Evolutionary conservation across 2,113 vertebrate species (phyloP).

Genomic region (Lepus americanus): DNA sequence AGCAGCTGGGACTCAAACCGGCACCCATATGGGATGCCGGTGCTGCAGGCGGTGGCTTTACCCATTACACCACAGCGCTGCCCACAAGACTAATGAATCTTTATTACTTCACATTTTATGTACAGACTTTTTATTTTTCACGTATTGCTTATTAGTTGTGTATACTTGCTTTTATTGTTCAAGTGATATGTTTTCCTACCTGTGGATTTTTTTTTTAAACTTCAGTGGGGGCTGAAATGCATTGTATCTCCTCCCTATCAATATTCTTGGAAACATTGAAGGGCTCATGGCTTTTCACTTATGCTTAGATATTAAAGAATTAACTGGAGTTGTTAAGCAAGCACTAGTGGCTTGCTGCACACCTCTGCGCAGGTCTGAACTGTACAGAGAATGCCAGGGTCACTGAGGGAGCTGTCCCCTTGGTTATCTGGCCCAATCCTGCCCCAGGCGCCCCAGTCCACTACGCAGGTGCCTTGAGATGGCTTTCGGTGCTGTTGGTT

Average conservation of each 20-base stretch:
- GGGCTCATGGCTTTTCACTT: background rate
- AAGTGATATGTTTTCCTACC: background rate
- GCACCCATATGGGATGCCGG: no score
- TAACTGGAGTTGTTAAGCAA: background rate
- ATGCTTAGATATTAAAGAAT: background rate
- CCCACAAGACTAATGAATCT: background rate
- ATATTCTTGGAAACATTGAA: background rate
- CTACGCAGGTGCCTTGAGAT: background rate
- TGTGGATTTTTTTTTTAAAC: slow-evolving; percentile 4
- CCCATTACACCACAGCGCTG: no score
- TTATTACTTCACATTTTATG: background rate
- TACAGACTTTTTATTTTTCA: background rate
- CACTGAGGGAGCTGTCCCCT: background rate
- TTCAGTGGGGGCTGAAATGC: background rate
- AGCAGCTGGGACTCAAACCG: no score
- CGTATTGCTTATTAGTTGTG: background rate
- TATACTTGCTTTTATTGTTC: slow-evolving; percentile 16
- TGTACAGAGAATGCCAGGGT: background rate
- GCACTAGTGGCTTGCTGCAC: background rate
- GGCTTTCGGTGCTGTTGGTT: background rate
- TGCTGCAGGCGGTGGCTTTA: no score
- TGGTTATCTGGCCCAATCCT: background rate
- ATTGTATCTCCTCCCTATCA: background rate
- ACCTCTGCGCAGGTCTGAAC: background rate
- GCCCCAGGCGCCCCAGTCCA: background rate